These are phyloP conservation scores for Elegia similella DNA, from an alignment of 2,888 invertebrate genomes.

Conservation along the genomic window DNA sequence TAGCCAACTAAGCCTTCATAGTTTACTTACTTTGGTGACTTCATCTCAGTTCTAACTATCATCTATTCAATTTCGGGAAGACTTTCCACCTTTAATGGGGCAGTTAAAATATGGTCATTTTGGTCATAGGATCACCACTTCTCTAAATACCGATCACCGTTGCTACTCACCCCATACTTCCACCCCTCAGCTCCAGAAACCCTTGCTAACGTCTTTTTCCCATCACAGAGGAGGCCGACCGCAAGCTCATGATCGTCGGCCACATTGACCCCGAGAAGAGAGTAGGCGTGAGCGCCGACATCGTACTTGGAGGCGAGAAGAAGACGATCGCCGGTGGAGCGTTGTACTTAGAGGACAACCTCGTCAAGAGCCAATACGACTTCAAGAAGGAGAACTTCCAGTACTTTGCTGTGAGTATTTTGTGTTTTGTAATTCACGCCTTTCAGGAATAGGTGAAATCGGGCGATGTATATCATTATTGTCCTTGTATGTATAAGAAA, in stretches of 20 bases:
- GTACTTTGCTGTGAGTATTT: constrained; percentile 72
- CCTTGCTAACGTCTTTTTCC: neutral
- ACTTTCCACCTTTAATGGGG: neutral
- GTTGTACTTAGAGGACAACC: constrained; percentile 83
- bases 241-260: constrained; percentile 78
- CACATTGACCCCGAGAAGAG: constrained; percentile 83
- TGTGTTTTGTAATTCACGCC: no score
- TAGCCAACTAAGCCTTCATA: neutral
- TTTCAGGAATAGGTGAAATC: no score
- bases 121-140: neutral
- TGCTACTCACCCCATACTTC: constrained; percentile 9
- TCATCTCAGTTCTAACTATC: neutral
- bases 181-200: neutral
- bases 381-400: constrained; percentile 83
- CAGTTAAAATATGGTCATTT: neutral
- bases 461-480: no score
- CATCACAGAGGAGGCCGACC: constrained; percentile 62
- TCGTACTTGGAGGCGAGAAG: constrained; percentile 76
- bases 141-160: neutral
- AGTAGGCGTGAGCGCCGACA: constrained; percentile 82
- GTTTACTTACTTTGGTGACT: neutral
- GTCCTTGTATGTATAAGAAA: no score
- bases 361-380: constrained; percentile 84
- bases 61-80: neutral
- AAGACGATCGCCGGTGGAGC: constrained; percentile 81